Conservation (phyloP, 1,140 invertebrate genomes). For the Aphidius gifuensis region DNA sequence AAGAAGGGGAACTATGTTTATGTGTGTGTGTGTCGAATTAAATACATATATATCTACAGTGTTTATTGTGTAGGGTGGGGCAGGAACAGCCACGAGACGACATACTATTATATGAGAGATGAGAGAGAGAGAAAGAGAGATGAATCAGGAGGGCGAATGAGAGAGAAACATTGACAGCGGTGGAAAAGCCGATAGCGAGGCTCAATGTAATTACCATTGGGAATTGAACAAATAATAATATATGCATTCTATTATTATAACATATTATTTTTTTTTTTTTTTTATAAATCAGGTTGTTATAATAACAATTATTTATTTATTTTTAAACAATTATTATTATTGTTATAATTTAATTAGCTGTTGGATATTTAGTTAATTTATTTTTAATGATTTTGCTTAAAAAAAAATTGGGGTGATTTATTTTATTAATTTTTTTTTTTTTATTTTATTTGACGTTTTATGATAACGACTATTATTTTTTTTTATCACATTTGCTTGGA, state of each 20-base stretch:
- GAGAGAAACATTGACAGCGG: constrained; percentile 14
- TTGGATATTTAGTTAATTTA: too few species aligned
- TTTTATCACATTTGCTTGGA: too few species aligned
- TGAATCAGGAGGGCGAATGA: constrained; percentile 12
- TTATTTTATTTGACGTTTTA: too few species aligned
- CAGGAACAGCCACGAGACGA: background rate
- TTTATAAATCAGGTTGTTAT: background rate
- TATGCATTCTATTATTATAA: constrained; percentile 38
- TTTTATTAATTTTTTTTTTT: too few species aligned
- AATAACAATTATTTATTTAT: background rate
- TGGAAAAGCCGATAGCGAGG: constrained; percentile 33
- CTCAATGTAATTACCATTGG: constrained; percentile 41
- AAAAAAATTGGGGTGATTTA: too few species aligned
- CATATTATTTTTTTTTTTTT: background rate
- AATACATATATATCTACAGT: too few species aligned
- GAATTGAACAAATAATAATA: constrained; percentile 40
- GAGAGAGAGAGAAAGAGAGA: background rate
- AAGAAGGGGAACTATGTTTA: too few species aligned
- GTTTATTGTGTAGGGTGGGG: background rate
- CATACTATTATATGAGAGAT: background rate
- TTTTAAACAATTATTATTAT: background rate
- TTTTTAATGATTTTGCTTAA: too few species aligned
- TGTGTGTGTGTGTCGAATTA: too few species aligned
- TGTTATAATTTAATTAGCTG: constrained; percentile 1
- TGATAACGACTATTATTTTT: too few species aligned